Evolutionary conservation across 2,113 vertebrate species (phyloP), one percentile per base, ranked within the genome.

Genomic region (Lagenorhynchus albirostris): DNA sequence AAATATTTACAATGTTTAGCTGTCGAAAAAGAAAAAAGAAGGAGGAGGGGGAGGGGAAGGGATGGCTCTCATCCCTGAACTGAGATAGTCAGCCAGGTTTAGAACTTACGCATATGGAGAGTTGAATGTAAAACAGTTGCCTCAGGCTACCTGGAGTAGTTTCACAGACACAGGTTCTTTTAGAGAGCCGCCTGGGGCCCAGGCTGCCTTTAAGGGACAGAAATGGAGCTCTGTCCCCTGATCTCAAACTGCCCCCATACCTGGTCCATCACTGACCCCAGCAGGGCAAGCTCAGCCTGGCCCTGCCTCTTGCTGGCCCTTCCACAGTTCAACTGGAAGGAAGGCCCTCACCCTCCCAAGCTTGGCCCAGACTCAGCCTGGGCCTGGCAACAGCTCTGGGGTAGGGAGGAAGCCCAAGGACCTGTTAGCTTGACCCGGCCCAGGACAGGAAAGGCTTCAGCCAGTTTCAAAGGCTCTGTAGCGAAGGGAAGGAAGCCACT

Each of bases 391-490:
- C 1, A 11, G 68, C 50, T 63, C 73, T 23, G 4, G 83, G 62
- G 50, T 55, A 68, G 65, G 86, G 36, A 91, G 96, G 86, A 98
- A 96, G 50, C 58, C 53, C 13, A 2, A 15, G 1, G 8, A 38
- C 36, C 81, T n/a, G 1, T 5, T 3, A n/a, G 29, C 71, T 47
- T 31, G 23, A 47, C 18, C 65, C 25, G 10, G 71, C 91, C 81
- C n/a, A 44, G 53, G 88, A 94, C 88, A 90, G 97, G 95, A 98
- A 98, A 94, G 77, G 81, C 95, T 90, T 93, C 21, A 89, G 83
- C 26, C 79, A 44, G 60, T 96, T 94, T 97, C 97, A 97, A 97
- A 97, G 87, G 55, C 93, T 73, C 41, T 58, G 33, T 62, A 21
- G 58, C 65, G 41, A 26, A 65, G 80, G 95, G 89, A 97, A 98